Evolutionary conservation across 2,113 vertebrate genomes (phyloP).

Genomic region (Reinhardtius hippoglossoides): DNA sequence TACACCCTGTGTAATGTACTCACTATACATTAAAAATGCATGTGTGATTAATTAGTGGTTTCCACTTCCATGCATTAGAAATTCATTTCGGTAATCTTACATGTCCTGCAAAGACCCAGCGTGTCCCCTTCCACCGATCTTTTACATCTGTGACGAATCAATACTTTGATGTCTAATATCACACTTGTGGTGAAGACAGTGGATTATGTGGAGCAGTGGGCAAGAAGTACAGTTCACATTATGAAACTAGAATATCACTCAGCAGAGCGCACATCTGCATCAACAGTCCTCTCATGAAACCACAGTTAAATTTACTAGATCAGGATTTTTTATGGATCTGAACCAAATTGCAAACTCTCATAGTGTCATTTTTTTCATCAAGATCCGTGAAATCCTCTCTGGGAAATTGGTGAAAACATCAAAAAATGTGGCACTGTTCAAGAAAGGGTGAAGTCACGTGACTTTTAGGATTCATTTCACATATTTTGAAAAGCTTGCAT

Average conservation of each 20-base stretch:
- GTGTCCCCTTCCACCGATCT: not conserved
- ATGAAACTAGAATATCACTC: not conserved
- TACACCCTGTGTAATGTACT: conserved; percentile 24
- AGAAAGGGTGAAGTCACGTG: too few relatives aligned
- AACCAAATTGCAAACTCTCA: too few relatives aligned
- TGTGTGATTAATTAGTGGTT: conserved; percentile 38
- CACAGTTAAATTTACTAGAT: not conserved
- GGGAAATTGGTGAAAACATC: too few relatives aligned
- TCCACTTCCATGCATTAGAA: conserved; percentile 3
- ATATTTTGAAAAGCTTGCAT: not conserved
- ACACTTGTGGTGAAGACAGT: not conserved
- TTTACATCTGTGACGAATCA: not conserved
- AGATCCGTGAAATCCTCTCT: too few relatives aligned
- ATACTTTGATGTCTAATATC: not conserved
- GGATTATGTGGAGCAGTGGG: not conserved
- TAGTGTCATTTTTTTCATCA: too few relatives aligned
- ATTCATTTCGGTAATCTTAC: not conserved
- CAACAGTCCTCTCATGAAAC: not conserved
- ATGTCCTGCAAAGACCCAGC: not conserved
- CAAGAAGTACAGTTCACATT: not conserved
- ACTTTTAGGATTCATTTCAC: not conserved
- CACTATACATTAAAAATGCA: conserved; percentile 36
- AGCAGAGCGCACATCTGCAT: not conserved
- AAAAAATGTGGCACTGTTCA: too few relatives aligned
- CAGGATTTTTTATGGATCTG: too few relatives aligned